Conservation (phyloP, 2,113 vertebrate species). For the Corythornis vintsioides region DNA sequence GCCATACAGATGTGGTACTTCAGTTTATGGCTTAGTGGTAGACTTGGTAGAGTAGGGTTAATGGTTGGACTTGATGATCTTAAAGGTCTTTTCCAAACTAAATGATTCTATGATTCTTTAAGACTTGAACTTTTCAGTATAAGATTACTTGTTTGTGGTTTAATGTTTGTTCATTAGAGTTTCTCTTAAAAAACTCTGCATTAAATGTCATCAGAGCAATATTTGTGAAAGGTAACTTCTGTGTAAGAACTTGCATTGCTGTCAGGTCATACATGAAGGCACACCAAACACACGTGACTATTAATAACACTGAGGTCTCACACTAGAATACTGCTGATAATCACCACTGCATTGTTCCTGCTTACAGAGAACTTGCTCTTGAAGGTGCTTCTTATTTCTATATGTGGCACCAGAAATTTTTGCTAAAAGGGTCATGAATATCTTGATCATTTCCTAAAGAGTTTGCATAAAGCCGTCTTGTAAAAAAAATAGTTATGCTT, state of each 20-base stretch:
- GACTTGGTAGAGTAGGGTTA: no score
- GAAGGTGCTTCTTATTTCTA: not conserved
- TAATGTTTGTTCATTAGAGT: not conserved
- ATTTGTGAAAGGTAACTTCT: not conserved
- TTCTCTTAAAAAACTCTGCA: not conserved
- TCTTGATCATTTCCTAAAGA: not conserved
- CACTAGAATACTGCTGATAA: not conserved
- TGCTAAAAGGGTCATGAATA: not conserved
- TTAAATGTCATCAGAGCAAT: not conserved
- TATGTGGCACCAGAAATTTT: not conserved
- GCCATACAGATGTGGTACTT: no score
- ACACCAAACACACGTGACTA: not conserved
- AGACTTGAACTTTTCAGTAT: not conserved
- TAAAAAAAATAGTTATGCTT: not conserved
- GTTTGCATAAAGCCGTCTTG: not conserved
- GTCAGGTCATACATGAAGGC: not conserved
- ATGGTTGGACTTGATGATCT: no score
- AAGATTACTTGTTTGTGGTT: not conserved
- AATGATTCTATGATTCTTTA: not conserved
- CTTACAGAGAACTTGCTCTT: not conserved
- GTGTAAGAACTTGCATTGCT: not conserved
- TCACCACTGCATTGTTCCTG: not conserved
- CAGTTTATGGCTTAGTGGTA: no score
- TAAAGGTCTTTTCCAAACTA: no score
- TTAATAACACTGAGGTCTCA: not conserved